These are phyloP conservation scores for Apotomis turbidana DNA, from an alignment of 2,888 invertebrate species.

Conservation along the genomic window DNA sequence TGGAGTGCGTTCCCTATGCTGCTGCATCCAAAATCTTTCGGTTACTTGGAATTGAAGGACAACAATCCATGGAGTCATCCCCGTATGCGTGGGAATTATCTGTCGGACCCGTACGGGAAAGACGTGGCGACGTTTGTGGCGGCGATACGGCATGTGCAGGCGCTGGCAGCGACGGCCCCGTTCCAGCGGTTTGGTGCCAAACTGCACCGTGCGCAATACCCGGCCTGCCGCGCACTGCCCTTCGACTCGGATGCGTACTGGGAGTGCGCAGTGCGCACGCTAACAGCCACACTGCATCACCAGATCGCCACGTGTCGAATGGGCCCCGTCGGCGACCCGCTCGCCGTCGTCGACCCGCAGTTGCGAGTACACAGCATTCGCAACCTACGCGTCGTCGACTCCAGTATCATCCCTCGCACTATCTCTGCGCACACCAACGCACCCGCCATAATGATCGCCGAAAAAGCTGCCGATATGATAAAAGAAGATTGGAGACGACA, in stretches of 20 bases:
- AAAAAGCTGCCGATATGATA: slow-evolving; percentile 88
- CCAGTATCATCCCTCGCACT: slow-evolving; percentile 86
- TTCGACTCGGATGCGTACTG: slow-evolving; percentile 87
- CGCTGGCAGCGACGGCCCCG: slow-evolving; percentile 82
- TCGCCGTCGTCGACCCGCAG: slow-evolving; percentile 86
- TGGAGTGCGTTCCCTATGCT: slow-evolving; percentile 87
- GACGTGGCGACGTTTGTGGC: slow-evolving; percentile 85
- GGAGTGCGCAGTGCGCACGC: slow-evolving; percentile 86
- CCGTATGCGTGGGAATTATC: slow-evolving; percentile 91
- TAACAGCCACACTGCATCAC: slow-evolving; percentile 86
- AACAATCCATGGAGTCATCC: slow-evolving; percentile 90
- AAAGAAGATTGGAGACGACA: slow-evolving; percentile 70
- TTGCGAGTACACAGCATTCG: slow-evolving; percentile 85
- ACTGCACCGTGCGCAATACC: slow-evolving; percentile 78
- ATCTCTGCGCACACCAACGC: slow-evolving; percentile 88
- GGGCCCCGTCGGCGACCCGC: slow-evolving; percentile 85
- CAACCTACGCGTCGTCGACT: slow-evolving; percentile 86
- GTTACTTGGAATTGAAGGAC: slow-evolving; percentile 87
- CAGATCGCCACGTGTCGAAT: slow-evolving; percentile 88
- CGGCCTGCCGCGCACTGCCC: slow-evolving; percentile 74
- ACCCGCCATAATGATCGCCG: slow-evolving; percentile 88
- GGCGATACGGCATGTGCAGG: slow-evolving; percentile 85
- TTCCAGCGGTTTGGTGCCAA: slow-evolving; percentile 84
- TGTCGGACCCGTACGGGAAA: slow-evolving; percentile 83
- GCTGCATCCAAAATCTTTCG: slow-evolving; percentile 89